phyloP scores from a whole-genome alignment of 2,113 vertebrate genomes.

The Fregata magnificens region DNA sequence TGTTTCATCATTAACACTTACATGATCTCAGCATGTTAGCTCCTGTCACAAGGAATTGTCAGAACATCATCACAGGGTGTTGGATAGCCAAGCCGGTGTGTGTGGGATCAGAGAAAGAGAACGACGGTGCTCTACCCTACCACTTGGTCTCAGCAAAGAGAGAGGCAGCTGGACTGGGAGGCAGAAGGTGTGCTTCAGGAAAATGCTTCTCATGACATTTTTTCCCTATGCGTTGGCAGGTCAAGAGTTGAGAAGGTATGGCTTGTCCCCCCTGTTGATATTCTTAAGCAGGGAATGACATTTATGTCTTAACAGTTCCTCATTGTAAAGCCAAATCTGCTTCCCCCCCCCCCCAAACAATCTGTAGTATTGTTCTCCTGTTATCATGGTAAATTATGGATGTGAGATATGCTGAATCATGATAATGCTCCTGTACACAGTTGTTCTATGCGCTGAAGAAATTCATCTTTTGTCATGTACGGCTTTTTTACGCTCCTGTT shows the following conservation, averaged over 20 bases:
- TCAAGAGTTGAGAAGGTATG: not conserved
- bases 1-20: not conserved
- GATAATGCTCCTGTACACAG: not conserved
- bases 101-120: not conserved
- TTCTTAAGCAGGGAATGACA: not conserved
- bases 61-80: not conserved
- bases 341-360: not conserved
- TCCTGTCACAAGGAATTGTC: not conserved
- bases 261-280: not conserved
- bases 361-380: not conserved
- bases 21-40: not conserved
- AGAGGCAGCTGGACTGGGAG: not conserved
- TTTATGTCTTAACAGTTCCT: not conserved
- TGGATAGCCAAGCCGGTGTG: rapidly evolving
- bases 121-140: rapidly evolving
- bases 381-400: not conserved
- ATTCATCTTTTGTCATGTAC: rapidly evolving
- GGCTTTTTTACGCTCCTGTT: not conserved
- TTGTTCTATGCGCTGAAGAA: not conserved
- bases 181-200: not conserved
- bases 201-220: not conserved
- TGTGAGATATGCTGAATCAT: not conserved
- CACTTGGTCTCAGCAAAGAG: not conserved
- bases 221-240: not conserved
- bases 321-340: not conserved